A percentile compares a stretch with the other conserved stretches of the same genome.
Evolutionary conservation across 2,113 vertebrate genomes (phyloP).

Genomic region (Lophius piscatorius): DNA sequence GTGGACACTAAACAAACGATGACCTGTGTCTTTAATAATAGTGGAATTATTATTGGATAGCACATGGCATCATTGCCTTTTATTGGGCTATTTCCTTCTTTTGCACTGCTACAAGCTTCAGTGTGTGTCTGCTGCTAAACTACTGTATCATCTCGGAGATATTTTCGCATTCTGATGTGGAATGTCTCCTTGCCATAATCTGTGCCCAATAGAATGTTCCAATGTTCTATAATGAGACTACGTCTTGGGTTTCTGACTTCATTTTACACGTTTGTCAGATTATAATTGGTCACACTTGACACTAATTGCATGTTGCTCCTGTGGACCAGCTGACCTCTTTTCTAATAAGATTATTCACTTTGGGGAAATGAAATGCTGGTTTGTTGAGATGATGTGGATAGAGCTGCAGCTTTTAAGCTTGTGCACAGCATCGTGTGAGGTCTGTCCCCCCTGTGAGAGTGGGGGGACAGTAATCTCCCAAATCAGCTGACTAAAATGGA

Average conservation of each 20-base stretch:
- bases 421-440: constrained; percentile 28
- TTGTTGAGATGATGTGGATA: constrained; percentile 50
- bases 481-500: constrained; percentile 73
- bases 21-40: background rate
- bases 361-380: constrained; percentile 61
- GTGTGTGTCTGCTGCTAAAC: constrained; percentile 16
- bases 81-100: constrained; percentile 10
- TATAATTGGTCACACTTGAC: constrained; percentile 80
- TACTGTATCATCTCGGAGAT: constrained; percentile 42
- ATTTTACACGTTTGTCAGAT: constrained; percentile 81
- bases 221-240: constrained; percentile 77
- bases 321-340: constrained; percentile 74
- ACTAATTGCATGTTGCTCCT: constrained; percentile 79
- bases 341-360: constrained; percentile 70
- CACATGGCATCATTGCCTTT: constrained; percentile 15
- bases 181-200: constrained; percentile 69
- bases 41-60: constrained; percentile 17
- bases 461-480: constrained; percentile 54
- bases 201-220: constrained; percentile 76
- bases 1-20: no score
- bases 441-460: constrained; percentile 36
- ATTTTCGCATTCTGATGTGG: constrained; percentile 62
- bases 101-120: constrained; percentile 23
- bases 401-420: constrained; percentile 16
- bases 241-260: constrained; percentile 77